Percentiles rank a stretch among this genome's conserved stretches.
Conservation (phyloP, 2,113 vertebrate species). For the Oncorhynchus tshawytscha region DNA sequence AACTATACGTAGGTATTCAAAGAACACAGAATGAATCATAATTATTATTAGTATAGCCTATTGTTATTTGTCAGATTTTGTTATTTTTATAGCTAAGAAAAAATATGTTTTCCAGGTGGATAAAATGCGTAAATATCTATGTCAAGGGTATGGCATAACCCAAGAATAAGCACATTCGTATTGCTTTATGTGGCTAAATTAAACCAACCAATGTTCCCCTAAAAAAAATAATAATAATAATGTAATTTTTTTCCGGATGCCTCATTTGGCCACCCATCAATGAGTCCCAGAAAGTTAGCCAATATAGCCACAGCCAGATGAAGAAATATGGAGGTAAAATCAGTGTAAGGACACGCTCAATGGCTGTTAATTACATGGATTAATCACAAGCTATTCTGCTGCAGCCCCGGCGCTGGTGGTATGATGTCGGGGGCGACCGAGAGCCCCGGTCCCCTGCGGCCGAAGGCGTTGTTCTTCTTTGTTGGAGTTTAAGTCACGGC, state of each 20-base stretch:
- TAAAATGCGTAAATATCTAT: too few species aligned
- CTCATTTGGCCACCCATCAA: too few species aligned
- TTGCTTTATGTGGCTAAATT: not conserved
- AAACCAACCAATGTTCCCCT: too few species aligned
- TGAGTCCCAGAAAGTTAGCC: too few species aligned
- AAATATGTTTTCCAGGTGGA: too few species aligned
- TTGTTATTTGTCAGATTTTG: too few species aligned
- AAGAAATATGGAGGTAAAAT: too few species aligned
- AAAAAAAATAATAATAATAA: too few species aligned
- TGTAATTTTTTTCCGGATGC: too few species aligned
- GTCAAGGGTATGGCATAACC: too few species aligned
- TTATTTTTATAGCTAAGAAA: too few species aligned
- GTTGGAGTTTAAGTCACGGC: conserved; percentile 38
- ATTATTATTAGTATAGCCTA: not conserved
- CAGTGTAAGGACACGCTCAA: conserved; percentile 30
- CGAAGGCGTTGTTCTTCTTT: conserved; percentile 33
- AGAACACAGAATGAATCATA: not conserved
- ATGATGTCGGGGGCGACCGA: conserved; percentile 15
- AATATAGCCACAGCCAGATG: too few species aligned
- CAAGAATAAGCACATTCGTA: not conserved
- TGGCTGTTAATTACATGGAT: conserved; percentile 37
- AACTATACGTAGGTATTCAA: not conserved
- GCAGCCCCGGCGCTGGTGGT: conserved; percentile 20
- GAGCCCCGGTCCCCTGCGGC: conserved; percentile 23
- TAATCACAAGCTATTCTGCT: conserved; percentile 30